A percentile compares a stretch with the other conserved stretches of the same genome.
phyloP scores from a whole-genome alignment of 2,888 invertebrate genomes.

The Cheilosia pagana region DNA sequence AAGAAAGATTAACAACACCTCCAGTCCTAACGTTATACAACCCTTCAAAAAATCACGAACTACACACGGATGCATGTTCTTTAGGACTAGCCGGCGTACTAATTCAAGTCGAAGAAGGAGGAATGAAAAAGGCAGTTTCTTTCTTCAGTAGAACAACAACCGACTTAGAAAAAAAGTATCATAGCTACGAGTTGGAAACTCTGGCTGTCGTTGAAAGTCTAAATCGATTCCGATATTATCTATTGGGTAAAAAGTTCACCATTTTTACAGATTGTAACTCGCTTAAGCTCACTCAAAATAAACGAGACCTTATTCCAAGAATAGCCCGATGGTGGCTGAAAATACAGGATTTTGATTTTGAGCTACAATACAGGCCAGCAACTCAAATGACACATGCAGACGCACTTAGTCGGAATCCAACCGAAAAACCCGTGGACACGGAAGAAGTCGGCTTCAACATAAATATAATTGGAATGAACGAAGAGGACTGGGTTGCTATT shows the following conservation, averaged over 20 bases:
- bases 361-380: not conserved
- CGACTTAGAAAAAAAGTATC: constrained; percentile 14
- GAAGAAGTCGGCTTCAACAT: not conserved
- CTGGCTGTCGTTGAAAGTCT: constrained; percentile 21
- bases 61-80: constrained; percentile 4
- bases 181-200: constrained; percentile 31
- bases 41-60: not conserved
- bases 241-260: not conserved
- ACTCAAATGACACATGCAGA: not conserved
- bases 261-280: not conserved
- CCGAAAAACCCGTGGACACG: not conserved
- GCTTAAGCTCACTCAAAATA: not conserved
- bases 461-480: not conserved
- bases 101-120: not conserved
- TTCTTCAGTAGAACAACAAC: constrained; percentile 19
- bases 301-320: not conserved
- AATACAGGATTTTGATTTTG: not conserved
- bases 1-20: not conserved
- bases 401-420: not conserved
- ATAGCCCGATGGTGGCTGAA: not conserved
- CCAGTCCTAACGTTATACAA: not conserved
- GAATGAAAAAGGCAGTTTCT: constrained; percentile 10
- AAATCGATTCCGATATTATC: not conserved
- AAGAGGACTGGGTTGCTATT: not conserved
- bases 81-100: constrained; percentile 3